These are phyloP conservation scores for Clarias pachynema DNA, from an alignment of 2,797 vertebrate species.

Conservation along the genomic window DNA sequence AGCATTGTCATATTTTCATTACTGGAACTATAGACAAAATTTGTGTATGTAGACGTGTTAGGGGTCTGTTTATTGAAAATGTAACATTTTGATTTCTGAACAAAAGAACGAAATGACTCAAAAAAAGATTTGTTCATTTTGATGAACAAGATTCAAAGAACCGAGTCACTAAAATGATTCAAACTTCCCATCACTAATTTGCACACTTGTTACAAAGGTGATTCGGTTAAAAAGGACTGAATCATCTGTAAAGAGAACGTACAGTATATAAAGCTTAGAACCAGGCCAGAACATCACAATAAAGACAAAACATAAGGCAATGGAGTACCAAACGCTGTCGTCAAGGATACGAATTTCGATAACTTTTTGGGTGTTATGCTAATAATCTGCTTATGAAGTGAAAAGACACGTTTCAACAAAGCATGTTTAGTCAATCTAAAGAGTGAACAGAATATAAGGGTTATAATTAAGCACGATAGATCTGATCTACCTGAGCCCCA, in stretches of 20 bases:
- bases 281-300: not conserved
- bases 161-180: too few species aligned
- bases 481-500: slow-evolving; percentile 61
- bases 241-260: not conserved
- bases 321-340: not conserved
- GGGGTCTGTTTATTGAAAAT: too few species aligned
- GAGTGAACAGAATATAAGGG: slow-evolving; percentile 12
- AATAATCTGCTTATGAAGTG: not conserved
- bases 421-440: not conserved
- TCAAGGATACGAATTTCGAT: not conserved
- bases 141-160: too few species aligned
- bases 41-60: too few species aligned
- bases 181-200: too few species aligned
- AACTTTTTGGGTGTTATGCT: not conserved
- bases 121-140: too few species aligned
- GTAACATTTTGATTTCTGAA: too few species aligned
- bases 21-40: too few species aligned
- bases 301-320: not conserved
- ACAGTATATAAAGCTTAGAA: not conserved
- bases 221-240: not conserved
- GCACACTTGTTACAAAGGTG: not conserved
- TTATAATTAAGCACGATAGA: not conserved
- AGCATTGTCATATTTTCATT: too few species aligned
- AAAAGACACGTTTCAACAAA: not conserved
- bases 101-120: too few species aligned